Base-by-base conservation (phyloP, 2,113 vertebrate genomes). In the Megaleporinus macrocephalus region DNA sequence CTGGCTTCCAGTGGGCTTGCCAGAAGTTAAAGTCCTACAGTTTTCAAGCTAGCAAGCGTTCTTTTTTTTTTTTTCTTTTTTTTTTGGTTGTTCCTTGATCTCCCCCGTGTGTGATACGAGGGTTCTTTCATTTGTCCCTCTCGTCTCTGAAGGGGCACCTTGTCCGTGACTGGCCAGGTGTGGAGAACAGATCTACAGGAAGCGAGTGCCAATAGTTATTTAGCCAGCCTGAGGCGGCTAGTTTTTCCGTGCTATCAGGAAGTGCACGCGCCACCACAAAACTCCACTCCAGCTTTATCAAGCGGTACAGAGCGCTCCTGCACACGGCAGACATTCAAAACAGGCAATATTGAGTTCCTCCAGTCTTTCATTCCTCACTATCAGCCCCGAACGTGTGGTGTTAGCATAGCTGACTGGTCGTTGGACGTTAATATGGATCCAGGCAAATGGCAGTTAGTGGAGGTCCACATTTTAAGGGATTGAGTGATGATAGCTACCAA, bases 401-500 rank as follows among this genome's bases (percentile, higher is more conserved):
- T 44, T 76, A 61, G 77, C 75, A 70, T 22, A 36, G 77, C 72
- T 76, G 57, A 68, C 63, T 84, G 80, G 81, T 86, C 80, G 30
- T 57, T 26, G 29, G 69, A 59, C 12, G 75, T 90, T 90, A 89
- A 92, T 90, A 89, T 85, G 87, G 89, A 89, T 88, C 86, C 85
- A 85, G 80, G 82, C 78, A 91, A 91, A 88, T 89, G 87, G 62
- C 86, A 81, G 87, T 83, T 87, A 55, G 79, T 78, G 33, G 74
- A 88, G 84, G 87, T 89, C 85, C 68, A 86, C 87, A 82, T 84
- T 86, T 70, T 89, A 89, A 92, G 90, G 88, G 88, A 82, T 81
- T 87, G 81, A 68, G 87, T 88, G 83, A 87, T 87, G 87, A 89
- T n/a, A 15, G 49, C 59, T 87, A 84, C 84, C 57, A 61, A 61